Conservation (phyloP, 2,797 vertebrate species). For the Neomorphus geoffroyi region DNA sequence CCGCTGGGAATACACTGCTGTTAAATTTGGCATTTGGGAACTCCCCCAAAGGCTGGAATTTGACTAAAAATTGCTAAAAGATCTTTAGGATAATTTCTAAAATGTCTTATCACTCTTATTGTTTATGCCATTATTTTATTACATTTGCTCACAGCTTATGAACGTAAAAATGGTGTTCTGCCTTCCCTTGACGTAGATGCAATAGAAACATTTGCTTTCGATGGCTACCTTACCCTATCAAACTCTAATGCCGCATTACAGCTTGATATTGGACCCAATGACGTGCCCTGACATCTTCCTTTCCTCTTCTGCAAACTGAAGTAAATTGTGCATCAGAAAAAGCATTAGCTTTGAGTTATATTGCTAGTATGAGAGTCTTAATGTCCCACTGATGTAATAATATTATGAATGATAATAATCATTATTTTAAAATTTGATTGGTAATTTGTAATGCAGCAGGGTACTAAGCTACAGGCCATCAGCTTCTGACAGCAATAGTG, state of each 20-base stretch:
- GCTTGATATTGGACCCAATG: not conserved
- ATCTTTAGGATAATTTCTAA: not conserved
- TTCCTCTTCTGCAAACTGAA: not conserved
- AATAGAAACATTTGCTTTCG: not conserved
- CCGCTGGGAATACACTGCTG: not conserved
- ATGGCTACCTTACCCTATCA: not conserved
- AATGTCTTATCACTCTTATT: not conserved
- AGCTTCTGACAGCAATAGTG: not conserved
- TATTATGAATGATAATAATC: not conserved
- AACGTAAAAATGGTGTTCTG: accelerated
- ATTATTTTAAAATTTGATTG: not conserved
- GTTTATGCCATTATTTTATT: not conserved
- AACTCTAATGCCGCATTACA: not conserved
- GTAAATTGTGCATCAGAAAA: not conserved
- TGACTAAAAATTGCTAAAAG: not conserved
- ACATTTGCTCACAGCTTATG: not conserved
- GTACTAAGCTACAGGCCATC: not conserved
- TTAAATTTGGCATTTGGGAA: not conserved
- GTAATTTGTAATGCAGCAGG: not conserved
- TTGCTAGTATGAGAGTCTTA: not conserved
- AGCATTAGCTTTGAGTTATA: not conserved
- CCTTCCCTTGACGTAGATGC: not conserved
- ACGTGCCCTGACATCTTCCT: not conserved
- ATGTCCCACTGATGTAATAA: not conserved
- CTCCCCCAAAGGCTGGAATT: not conserved